phyloP scores from a whole-genome alignment of 2,888 invertebrate species.

The Drosophila borealis region DNA sequence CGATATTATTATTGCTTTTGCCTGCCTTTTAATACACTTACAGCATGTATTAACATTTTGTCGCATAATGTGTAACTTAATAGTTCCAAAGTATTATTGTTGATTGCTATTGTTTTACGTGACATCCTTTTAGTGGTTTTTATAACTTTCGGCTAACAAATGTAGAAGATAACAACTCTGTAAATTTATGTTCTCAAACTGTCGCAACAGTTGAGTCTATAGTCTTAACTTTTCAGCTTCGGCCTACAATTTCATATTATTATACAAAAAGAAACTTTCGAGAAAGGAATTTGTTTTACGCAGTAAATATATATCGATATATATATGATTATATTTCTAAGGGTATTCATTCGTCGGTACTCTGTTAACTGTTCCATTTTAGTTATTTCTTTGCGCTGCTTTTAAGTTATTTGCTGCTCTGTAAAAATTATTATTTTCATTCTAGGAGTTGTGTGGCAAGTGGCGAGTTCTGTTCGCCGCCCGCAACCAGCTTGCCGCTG shows the following conservation, averaged over 20 bases:
- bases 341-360: conserved; percentile 5
- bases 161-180: too few species aligned
- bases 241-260: too few species aligned
- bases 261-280: too few species aligned
- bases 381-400: conserved; percentile 18
- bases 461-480: conserved; percentile 32
- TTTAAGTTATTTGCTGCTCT: conserved; percentile 57
- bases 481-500: neutral
- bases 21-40: conserved; percentile 37
- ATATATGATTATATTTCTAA: neutral
- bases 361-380: neutral
- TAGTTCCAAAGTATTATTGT: too few species aligned
- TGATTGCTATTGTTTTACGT: too few species aligned
- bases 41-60: neutral
- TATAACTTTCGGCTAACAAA: too few species aligned
- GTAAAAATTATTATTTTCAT: conserved; percentile 74
- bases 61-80: neutral
- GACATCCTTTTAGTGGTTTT: too few species aligned
- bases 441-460: conserved; percentile 38
- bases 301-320: too few species aligned
- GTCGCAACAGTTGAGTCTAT: too few species aligned
- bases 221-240: too few species aligned
- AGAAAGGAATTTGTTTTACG: too few species aligned
- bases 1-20: conserved; percentile 75
- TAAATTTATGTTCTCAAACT: too few species aligned